These are phyloP conservation scores for Myocastor coypus DNA, from an alignment of 2,113 vertebrate genomes.

Conservation along the genomic window DNA sequence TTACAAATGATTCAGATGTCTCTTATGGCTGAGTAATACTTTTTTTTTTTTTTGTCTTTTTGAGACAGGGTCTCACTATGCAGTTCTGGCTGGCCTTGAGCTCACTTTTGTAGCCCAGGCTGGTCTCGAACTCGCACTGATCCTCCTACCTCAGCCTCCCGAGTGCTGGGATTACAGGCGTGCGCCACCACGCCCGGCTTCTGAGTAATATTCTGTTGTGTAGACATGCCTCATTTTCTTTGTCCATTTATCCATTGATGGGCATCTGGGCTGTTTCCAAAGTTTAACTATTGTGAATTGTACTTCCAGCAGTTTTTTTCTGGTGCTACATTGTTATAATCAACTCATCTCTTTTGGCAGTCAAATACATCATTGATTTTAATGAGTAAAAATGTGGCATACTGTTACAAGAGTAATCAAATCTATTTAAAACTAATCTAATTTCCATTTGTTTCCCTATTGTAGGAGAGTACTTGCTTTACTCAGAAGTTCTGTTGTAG, in stretches of 20 bases:
- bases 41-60: too few relatives aligned
- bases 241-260: neutral
- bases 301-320: neutral
- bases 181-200: too few relatives aligned
- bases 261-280: neutral
- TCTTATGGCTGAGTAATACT: neutral
- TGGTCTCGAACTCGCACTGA: too few relatives aligned
- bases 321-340: neutral
- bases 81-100: too few relatives aligned
- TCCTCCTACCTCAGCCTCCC: too few relatives aligned
- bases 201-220: neutral
- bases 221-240: neutral
- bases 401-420: slow-evolving; percentile 49
- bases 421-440: neutral
- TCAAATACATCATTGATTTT: neutral
- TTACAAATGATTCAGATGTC: neutral
- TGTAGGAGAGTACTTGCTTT: neutral
- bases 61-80: too few relatives aligned
- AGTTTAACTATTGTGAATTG: neutral
- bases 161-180: too few relatives aligned
- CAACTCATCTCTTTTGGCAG: slow-evolving; percentile 4
- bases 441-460: slow-evolving; percentile 20
- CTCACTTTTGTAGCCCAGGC: too few relatives aligned
- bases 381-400: neutral
- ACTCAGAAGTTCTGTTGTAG: slow-evolving; percentile 15